Conservation (phyloP, 2,797 vertebrate genomes). For the Mus minutoides region DNA sequence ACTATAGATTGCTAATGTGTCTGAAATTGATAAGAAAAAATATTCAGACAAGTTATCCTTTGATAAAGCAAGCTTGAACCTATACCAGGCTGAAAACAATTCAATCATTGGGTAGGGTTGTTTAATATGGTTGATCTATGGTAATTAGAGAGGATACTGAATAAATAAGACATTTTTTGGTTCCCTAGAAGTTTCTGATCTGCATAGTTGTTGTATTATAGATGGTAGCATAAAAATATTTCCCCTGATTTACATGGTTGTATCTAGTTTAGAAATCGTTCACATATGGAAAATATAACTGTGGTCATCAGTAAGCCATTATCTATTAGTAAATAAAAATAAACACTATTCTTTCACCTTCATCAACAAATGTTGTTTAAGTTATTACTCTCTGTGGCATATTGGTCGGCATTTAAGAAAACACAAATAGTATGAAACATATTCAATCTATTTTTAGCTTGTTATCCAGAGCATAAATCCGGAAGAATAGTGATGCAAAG, state of each 20-base stretch:
- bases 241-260: background rate
- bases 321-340: conserved; percentile 2
- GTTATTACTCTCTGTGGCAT: background rate
- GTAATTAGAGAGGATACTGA: background rate
- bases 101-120: background rate
- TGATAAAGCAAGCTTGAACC: background rate
- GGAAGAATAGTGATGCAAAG: background rate
- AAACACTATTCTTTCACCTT: background rate
- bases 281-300: background rate
- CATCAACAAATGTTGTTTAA: conserved; percentile 25
- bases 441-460: background rate
- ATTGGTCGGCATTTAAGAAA: background rate
- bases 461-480: background rate
- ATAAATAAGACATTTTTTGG: background rate
- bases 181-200: background rate
- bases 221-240: background rate
- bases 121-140: background rate
- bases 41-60: background rate
- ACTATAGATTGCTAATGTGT: background rate
- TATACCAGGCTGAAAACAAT: background rate
- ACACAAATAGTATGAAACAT: background rate
- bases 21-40: conserved; percentile 42
- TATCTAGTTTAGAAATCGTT: background rate
- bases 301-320: background rate
- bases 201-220: background rate